Base-by-base conservation (phyloP, 2,888 invertebrate genomes). In the Leptopilina syphax region DNA sequence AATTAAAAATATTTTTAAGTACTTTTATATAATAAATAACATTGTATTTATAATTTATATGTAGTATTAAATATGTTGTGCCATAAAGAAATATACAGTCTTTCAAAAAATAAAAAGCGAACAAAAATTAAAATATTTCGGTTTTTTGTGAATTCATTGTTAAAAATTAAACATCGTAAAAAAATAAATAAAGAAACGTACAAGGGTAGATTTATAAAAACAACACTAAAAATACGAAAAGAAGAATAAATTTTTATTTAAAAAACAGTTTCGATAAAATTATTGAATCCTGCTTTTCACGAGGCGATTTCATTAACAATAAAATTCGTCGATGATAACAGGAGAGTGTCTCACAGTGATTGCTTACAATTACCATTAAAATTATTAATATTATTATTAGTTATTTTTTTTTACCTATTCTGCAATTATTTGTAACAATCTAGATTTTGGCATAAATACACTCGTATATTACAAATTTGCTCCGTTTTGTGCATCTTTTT, bases 381-480 rank as follows among this genome's bases (percentile, higher is more conserved):
- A 50, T 50, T 50, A 50, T 50, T 50, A 44, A 10, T 50, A 50
- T 50, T 50, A 50, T 50, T 50, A 44, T 44, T 44, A 44, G 7
- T 50, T 10, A 10, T 12, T 50, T 50, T 10, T 9, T 50, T 50
- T 50, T 50, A 50, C 50, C 50, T 50, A 50, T 54, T 70, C 76
- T 77, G 76, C 27, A 70, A 76, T 77, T 50, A 73, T 73, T 67
- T 57, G 18, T 41, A 77, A 79, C 65, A 77, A 79, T 41, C 60
- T 81, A 81, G 76, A 78, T 68, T 50, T 77, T 60, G 34, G 65
- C 54, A 65, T 65, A n/a, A 50, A 76, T 65, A 65, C 9, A 67
- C n/a, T 54, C 76, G n/a, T 80, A 57, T 60, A 65, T 66, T 73
- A 77, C 70, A 73, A 54, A 54, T 54, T 73, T 54, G 13, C 50